These are phyloP conservation scores for Aviceda subcristata DNA, from an alignment of 2,113 vertebrate genomes.

Conservation along the genomic window DNA sequence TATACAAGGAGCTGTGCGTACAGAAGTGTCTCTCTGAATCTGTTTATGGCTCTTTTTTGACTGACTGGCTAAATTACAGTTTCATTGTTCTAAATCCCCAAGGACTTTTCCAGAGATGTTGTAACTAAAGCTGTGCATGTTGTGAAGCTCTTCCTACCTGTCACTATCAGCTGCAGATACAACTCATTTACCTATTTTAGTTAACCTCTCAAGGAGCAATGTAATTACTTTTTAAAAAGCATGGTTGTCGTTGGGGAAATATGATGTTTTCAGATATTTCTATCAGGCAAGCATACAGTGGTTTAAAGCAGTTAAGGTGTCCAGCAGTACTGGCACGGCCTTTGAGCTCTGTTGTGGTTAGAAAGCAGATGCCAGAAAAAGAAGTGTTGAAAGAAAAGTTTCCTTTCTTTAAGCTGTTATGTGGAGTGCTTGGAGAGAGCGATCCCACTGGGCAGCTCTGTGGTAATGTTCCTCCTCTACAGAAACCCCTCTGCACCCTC, in stretches of 20 bases:
- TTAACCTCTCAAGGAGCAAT: neutral
- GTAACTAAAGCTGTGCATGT: conserved; percentile 27
- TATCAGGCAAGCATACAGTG: neutral
- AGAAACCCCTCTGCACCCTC: neutral
- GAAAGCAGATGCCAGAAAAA: neutral
- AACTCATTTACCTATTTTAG: conserved; percentile 31
- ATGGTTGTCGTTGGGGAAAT: fast-evolving
- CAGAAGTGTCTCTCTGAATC: conserved; percentile 38
- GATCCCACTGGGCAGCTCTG: neutral
- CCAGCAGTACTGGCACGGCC: neutral
- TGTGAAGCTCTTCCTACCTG: conserved; percentile 1
- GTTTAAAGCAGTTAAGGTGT: neutral
- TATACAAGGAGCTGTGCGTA: neutral
- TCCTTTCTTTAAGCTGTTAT: neutral
- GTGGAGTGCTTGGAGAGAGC: neutral
- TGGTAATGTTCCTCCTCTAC: neutral
- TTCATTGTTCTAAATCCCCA: conserved; percentile 29
- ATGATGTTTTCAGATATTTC: neutral
- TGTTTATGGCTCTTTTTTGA: conserved; percentile 36
- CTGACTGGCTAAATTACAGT: conserved; percentile 54
- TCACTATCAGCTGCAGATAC: neutral
- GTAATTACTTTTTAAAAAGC: neutral
- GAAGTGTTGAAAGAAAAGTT: neutral
- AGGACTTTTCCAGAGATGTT: conserved; percentile 31
- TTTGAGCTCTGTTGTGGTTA: neutral